A percentile compares a stretch with the other conserved stretches of the same genome.
phyloP scores from a whole-genome alignment of 2,113 vertebrate genomes.

The Tichodroma muraria region DNA sequence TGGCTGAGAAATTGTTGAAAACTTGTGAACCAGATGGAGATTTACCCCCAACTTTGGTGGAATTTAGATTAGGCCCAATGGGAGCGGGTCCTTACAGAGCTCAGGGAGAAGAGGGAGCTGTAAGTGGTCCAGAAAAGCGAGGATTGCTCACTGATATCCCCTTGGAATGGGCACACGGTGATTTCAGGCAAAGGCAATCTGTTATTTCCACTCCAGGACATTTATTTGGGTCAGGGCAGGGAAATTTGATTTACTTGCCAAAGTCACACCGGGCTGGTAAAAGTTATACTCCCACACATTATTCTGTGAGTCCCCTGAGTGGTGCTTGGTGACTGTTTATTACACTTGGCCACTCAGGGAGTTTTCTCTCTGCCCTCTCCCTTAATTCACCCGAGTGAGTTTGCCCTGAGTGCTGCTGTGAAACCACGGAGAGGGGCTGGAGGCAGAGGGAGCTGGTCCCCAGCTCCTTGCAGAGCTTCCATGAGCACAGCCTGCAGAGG shows the following conservation, averaged over 20 bases:
- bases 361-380: background rate
- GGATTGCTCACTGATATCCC: background rate
- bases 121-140: background rate
- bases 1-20: background rate
- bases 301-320: background rate
- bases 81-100: background rate
- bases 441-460: background rate
- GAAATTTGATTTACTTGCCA: background rate
- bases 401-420: background rate
- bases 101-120: background rate
- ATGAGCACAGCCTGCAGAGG: background rate
- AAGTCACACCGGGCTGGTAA: background rate
- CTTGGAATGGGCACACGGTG: background rate
- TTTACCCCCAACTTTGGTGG: background rate
- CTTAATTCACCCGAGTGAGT: background rate
- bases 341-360: background rate
- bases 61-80: background rate
- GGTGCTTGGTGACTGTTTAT: background rate
- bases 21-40: background rate
- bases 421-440: background rate
- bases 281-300: background rate
- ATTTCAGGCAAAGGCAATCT: background rate
- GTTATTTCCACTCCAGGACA: background rate
- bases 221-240: slow-evolving; percentile 2
- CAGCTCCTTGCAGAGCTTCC: background rate